phyloP scores from a whole-genome alignment of 2,797 vertebrate species.

The Urophycis tenuis region DNA sequence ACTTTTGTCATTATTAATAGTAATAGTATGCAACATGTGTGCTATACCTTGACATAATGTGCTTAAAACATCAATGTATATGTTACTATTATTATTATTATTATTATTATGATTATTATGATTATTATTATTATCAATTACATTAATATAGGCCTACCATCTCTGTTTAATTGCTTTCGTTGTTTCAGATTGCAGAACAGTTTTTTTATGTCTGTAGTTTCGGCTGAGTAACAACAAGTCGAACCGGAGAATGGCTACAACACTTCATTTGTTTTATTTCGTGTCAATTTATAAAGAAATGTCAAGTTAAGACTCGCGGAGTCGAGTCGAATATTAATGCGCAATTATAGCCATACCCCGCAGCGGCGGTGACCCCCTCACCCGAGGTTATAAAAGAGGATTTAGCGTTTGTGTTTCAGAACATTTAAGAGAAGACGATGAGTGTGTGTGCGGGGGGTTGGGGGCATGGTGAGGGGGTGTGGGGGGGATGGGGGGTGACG shows the following conservation, averaged over 20 bases:
- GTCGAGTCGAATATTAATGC: constrained; percentile 42
- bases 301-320: constrained; percentile 11
- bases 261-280: constrained; percentile 43
- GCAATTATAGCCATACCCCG: constrained; percentile 40
- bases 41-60: too few species aligned
- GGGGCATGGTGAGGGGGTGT: not conserved
- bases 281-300: not conserved
- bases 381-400: constrained; percentile 33
- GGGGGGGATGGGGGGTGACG: constrained; percentile 17
- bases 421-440: constrained; percentile 31
- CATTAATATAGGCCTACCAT: not conserved
- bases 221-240: too few species aligned
- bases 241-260: not conserved
- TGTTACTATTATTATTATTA: not conserved
- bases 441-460: not conserved
- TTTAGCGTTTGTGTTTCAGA: constrained; percentile 36
- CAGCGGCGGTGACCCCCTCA: constrained; percentile 43
- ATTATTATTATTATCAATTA: not conserved
- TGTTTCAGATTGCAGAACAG: too few species aligned
- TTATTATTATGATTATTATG: not conserved
- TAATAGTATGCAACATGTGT: not conserved
- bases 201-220: too few species aligned
- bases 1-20: not conserved
- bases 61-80: too few species aligned
- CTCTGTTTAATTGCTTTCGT: too few species aligned